These are phyloP conservation scores for Exocentrus adspersus DNA, from an alignment of 2,888 invertebrate genomes.

Conservation along the genomic window DNA sequence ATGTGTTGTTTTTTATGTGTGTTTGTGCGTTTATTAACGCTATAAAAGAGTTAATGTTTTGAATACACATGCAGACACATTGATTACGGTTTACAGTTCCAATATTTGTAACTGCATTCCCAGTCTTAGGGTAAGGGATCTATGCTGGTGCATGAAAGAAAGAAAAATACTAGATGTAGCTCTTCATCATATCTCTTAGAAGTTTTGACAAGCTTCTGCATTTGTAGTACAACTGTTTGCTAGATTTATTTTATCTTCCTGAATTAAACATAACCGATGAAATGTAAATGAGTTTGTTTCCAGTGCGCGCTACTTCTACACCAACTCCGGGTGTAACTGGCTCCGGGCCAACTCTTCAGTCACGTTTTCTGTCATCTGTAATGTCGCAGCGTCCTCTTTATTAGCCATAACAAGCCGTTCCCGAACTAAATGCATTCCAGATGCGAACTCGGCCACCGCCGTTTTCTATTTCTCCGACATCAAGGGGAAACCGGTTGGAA, in stretches of 20 bases:
- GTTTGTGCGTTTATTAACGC: neutral
- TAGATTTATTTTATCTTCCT: too few species aligned
- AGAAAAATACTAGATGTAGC: too few species aligned
- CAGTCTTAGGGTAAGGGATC: too few species aligned
- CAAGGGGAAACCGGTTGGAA: constrained; percentile 45
- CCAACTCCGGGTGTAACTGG: constrained; percentile 47
- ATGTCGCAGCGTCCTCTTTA: constrained; percentile 57
- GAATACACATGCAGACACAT: neutral
- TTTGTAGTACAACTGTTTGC: too few species aligned
- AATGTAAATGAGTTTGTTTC: neutral
- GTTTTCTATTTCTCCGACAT: constrained; percentile 47
- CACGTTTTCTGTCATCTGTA: constrained; percentile 56
- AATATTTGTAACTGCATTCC: too few species aligned
- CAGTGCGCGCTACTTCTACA: constrained; percentile 32
- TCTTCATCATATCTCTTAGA: too few species aligned
- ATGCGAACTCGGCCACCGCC: constrained; percentile 44
- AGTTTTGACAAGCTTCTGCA: too few species aligned
- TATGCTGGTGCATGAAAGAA: too few species aligned
- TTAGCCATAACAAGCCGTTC: constrained; percentile 57
- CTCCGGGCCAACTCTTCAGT: constrained; percentile 49
- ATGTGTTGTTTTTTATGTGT: neutral
- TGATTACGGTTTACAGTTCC: too few species aligned
- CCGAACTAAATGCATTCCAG: constrained; percentile 55
- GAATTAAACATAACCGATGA: neutral
- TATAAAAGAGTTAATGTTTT: neutral